phyloP scores from a whole-genome alignment of 2,888 invertebrate genomes.

The Rhopalosiphum nymphaeae region DNA sequence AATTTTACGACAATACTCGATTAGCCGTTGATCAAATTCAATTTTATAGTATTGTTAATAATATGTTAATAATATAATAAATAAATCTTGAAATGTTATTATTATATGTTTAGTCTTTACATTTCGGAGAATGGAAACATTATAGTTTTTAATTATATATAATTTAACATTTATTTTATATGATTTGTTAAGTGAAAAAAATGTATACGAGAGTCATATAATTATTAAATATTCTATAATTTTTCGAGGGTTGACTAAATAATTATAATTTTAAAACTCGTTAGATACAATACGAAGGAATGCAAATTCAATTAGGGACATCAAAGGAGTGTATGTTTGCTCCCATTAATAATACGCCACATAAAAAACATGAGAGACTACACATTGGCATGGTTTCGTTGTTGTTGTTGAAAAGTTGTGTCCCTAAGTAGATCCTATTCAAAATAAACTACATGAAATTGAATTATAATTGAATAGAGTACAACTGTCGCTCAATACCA shows the following conservation, averaged over 20 bases:
- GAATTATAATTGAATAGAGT: background rate
- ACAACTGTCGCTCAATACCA: background rate
- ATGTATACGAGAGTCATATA: background rate
- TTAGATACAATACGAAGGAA: background rate
- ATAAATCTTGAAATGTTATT: background rate
- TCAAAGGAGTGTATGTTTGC: background rate
- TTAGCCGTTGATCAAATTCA: background rate
- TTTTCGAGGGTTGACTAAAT: background rate
- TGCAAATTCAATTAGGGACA: background rate
- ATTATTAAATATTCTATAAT: background rate
- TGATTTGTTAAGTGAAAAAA: background rate
- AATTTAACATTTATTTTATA: background rate
- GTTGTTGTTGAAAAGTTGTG: background rate
- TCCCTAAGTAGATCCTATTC: background rate
- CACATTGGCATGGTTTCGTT: background rate
- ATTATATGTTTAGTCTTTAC: background rate
- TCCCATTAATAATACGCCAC: background rate
- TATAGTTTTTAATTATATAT: background rate
- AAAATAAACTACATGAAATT: background rate
- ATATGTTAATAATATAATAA: background rate
- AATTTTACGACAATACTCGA: background rate
- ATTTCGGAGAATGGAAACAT: background rate
- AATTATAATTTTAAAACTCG: constrained; percentile 8
- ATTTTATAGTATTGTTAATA: background rate
- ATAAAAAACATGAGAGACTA: background rate